These are phyloP conservation scores for Harpalus rubripes DNA, from an alignment of 2,888 invertebrate species.

Conservation along the genomic window DNA sequence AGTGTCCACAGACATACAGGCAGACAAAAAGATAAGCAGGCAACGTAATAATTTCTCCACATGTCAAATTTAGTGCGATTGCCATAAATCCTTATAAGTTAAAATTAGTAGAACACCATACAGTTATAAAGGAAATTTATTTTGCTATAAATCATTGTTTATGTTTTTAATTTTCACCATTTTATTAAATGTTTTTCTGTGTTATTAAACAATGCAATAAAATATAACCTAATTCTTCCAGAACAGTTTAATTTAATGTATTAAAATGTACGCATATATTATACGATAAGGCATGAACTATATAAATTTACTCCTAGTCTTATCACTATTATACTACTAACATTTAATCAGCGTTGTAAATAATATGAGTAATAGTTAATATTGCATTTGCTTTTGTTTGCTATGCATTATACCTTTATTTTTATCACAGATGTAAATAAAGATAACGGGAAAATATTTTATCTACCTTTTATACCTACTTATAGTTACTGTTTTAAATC, in stretches of 20 bases:
- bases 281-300: conserved; percentile 6
- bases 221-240: conserved; percentile 35
- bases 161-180: conserved; percentile 9
- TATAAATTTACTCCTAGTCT: neutral
- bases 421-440: conserved; percentile 20
- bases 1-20: too few species aligned
- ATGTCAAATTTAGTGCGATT: too few species aligned
- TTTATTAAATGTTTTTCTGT: conserved; percentile 42
- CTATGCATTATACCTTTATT: conserved; percentile 12
- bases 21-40: too few species aligned
- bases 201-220: conserved; percentile 47
- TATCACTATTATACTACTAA: conserved; percentile 25
- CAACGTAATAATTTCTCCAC: too few species aligned
- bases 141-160: conserved; percentile 5
- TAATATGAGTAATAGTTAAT: conserved; percentile 19
- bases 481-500: neutral
- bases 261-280: neutral
- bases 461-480: neutral
- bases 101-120: neutral
- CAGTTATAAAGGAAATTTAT: neutral
- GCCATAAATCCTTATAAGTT: too few species aligned
- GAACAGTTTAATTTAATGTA: conserved; percentile 19
- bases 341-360: conserved; percentile 36
- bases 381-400: conserved; percentile 3
- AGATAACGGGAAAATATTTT: conserved; percentile 1